Base-by-base conservation (phyloP, 2,888 invertebrate genomes). In the Clistopyga incitator region DNA sequence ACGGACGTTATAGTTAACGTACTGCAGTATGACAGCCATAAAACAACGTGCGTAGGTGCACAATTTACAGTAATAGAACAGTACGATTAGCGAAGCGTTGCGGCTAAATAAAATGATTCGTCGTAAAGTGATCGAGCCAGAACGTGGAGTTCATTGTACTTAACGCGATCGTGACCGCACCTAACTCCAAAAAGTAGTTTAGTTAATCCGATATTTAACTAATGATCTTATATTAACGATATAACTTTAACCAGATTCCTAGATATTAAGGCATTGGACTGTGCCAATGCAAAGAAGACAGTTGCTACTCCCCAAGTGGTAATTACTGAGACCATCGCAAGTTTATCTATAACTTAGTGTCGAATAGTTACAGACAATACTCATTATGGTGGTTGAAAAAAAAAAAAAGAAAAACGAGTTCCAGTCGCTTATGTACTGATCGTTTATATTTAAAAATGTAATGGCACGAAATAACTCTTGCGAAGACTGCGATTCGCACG, bases 1-100 rank as follows among this genome's bases (percentile, higher is more conserved):
- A 79, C 79, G 82, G 79, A 82, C 82, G 82, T 82, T 67, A 82
- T 76, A 76, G 82, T 82, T 82, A 82, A 75, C 71, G 75, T 75
- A 56, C 59, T 45, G 70, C 45, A 54, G 76, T 76, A 76, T 65
- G 67, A 20, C 67, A 25, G 18, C 50, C 47, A 74, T 34, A 78
- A 78, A 77, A n/a, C n/a, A 78, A 82, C 56, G 59, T 78, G 78
- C 78, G 82, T 82, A 78, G 82, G 82, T 68, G 77, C 52, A 18
- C 25, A 64, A 68, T 68, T 70, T 75, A 68, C 82, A 47, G 61
- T 65, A 68, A 82, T 78, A 78, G 78, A 78, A 74, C 78, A 70
- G 68, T 56, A 38, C 25, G 67, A 82, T 82, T 79, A 79, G 59
- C 71, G 71, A 71, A 59, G 75, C 56, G 52, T 74, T 13, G 34